phyloP scores from a whole-genome alignment of 2,797 vertebrate genomes.

The Distichodus sexfasciatus region DNA sequence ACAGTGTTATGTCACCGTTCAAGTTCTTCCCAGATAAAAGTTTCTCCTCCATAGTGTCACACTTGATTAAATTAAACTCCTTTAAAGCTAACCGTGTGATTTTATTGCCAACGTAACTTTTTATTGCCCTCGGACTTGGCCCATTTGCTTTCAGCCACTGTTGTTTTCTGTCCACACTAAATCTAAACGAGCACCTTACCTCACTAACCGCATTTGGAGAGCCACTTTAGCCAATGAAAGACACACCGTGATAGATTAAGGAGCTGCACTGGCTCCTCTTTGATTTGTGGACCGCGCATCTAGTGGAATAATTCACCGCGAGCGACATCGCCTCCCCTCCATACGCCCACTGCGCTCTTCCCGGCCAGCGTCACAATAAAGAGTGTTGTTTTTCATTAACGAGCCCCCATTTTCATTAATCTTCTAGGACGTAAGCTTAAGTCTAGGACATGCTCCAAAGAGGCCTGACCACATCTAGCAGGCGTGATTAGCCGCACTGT shows the following conservation, averaged over 20 bases:
- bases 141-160: constrained; percentile 7
- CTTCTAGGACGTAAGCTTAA: background rate
- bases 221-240: constrained; percentile 20
- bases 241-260: constrained; percentile 3
- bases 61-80: background rate
- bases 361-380: background rate
- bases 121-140: constrained; percentile 1
- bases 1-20: no score
- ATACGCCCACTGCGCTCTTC: background rate
- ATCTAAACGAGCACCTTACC: constrained; percentile 14
- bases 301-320: constrained; percentile 12
- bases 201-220: constrained; percentile 10
- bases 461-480: background rate
- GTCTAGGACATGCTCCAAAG: background rate
- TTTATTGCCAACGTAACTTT: no score
- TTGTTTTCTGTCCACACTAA: constrained; percentile 3
- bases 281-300: constrained; percentile 5
- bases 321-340: background rate
- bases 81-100: background rate
- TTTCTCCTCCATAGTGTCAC: no score
- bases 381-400: constrained; percentile 1
- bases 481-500: background rate
- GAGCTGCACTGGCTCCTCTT: constrained; percentile 16
- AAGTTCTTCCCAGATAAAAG: background rate
- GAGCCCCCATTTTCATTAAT: constrained; percentile 10